Percentiles rank a stretch among this genome's conserved stretches.
These are phyloP conservation scores for Conomelus anceps DNA, from an alignment of 2,888 invertebrate species.

Conservation along the genomic window DNA sequence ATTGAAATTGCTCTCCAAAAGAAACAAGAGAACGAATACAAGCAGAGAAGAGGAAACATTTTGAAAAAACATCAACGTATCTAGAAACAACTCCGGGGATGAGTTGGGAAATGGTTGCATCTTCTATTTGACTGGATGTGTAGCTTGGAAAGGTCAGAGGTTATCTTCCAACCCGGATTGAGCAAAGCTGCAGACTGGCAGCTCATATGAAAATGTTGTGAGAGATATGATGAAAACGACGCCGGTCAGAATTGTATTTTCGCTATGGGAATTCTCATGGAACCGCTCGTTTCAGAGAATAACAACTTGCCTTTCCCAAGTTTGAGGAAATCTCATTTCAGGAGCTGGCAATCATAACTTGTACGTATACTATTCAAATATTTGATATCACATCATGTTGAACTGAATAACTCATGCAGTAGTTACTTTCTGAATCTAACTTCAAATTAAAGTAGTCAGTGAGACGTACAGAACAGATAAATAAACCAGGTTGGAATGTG, in stretches of 20 bases:
- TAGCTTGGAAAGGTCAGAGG: background rate
- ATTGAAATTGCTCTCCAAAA: background rate
- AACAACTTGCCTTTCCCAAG: background rate
- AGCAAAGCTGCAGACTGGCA: background rate
- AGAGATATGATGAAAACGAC: background rate
- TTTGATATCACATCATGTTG: background rate
- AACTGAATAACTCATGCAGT: no score
- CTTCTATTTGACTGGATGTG: background rate
- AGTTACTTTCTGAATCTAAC: background rate
- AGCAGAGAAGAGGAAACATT: background rate
- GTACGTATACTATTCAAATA: background rate
- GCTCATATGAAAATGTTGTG: background rate
- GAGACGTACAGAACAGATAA: background rate
- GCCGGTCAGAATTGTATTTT: background rate
- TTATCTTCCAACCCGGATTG: background rate
- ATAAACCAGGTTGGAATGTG: background rate
- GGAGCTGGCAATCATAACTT: background rate
- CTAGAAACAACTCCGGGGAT: background rate
- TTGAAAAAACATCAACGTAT: background rate
- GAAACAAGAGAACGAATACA: background rate
- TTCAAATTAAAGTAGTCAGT: background rate
- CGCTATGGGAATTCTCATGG: background rate
- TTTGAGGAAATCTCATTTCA: background rate
- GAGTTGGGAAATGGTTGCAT: background rate
- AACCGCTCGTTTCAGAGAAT: background rate